Evolutionary conservation across 2,797 vertebrate species (phyloP), one percentile per base, ranked within the genome.

Genomic region (Microtus obscurus): DNA sequence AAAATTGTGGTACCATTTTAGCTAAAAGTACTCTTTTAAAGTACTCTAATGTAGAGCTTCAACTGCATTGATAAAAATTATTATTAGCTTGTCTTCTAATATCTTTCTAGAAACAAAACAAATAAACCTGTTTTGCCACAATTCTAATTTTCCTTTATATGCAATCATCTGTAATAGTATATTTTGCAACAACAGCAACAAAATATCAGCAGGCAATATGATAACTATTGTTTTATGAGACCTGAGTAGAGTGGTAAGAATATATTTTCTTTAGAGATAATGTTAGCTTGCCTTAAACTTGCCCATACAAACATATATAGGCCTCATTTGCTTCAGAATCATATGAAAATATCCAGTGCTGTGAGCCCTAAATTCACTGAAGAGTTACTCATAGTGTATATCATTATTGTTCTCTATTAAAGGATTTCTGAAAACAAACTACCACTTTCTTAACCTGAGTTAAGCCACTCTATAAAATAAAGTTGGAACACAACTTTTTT

Each of bases 381-480:
- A 23, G 19, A 82, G 23, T 48, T 48, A n/a, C 9, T 3, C 27
- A 87, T 23, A 74, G 61, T 31, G 65, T 9, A 6, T 74, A n/a
- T 10, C 61, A 19, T 45, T 80, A 25, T 14, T 63, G 48, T 3
- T 80, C 6, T 51, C 23, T 67, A 88, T 88, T 90, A 53, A 85
- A 23, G 56, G 11, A 92, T 82, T 94, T 96, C 9, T 19, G 45
- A 93, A 34, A 51, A 48, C 16, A 63, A 31, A 43, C 2, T 74
- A 73, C 23, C 5, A 3, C 71, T 76, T 40, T 89, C 69, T 91
- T 71, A 51, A 67, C 17, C 48, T 93, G 17, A 73, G 34, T 69
- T 90, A 92, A 89, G 19, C 19, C 11, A 79, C n/a, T 63, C 6
- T 76, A 53, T 86, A 90, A 87, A 92, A 86, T 61, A 9, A 93